Evolutionary conservation across 2,113 vertebrate genomes (phyloP).

Genomic region (Bubo scandiacus): DNA sequence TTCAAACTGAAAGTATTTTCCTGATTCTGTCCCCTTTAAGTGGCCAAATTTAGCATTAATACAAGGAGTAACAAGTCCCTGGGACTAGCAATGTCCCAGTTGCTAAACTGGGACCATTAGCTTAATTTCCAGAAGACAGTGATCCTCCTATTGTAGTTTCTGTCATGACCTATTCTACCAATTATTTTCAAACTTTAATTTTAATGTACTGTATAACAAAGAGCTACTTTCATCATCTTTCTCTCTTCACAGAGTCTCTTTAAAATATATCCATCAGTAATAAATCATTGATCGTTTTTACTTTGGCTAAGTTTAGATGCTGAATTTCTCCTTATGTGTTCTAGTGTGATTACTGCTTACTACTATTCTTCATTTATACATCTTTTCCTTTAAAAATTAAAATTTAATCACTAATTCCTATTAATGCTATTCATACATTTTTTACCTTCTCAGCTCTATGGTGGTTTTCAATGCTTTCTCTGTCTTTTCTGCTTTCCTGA

Average conservation of each 20-base stretch:
- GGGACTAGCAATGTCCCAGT: neutral
- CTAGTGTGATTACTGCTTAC: neutral
- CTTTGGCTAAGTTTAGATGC: neutral
- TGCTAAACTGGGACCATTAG: neutral
- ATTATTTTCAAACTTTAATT: neutral
- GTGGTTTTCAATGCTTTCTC: neutral
- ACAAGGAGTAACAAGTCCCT: neutral
- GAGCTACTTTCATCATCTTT: neutral
- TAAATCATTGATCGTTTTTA: neutral
- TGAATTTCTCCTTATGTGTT: neutral
- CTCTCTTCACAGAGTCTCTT: neutral
- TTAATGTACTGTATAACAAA: neutral
- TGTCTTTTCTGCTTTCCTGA: neutral
- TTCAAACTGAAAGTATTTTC: neutral
- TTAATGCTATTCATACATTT: neutral
- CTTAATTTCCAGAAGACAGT: neutral
- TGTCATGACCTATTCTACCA: neutral
- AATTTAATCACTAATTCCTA: neutral
- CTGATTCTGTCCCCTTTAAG: neutral
- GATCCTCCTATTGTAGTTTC: neutral
- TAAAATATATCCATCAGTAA: neutral
- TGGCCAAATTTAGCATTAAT: neutral
- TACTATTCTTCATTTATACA: neutral
- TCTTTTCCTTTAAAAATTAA: neutral
- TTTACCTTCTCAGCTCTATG: neutral